Percentiles rank a stretch among this genome's conserved stretches.
These are phyloP conservation scores for Pantelozetes paolii DNA, from an alignment of 2,888 invertebrate genomes.

Conservation along the genomic window DNA sequence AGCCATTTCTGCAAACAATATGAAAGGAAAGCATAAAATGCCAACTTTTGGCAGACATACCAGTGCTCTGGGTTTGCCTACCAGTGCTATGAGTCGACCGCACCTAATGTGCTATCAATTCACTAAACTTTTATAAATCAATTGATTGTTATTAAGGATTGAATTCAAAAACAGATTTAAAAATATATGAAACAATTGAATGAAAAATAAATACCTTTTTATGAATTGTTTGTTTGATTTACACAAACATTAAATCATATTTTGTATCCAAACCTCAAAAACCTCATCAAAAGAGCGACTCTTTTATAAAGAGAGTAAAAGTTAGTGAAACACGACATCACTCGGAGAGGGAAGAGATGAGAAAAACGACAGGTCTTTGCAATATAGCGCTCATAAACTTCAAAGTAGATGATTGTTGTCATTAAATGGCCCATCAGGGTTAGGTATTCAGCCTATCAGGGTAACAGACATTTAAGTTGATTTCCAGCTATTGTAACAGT, in stretches of 20 bases:
- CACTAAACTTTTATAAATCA: neutral
- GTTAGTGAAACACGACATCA: conserved; percentile 10
- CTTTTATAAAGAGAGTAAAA: neutral
- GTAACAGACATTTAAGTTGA: no score
- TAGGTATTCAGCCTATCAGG: no score
- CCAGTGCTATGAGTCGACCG: conserved; percentile 22
- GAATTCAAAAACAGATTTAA: neutral
- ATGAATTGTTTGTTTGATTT: neutral
- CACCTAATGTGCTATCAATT: conserved; percentile 16
- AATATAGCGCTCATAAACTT: no score
- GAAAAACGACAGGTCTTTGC: neutral
- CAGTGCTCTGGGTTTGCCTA: neutral
- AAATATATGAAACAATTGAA: neutral
- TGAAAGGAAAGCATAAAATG: neutral
- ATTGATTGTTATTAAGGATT: neutral
- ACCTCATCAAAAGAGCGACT: neutral
- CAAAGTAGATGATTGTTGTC: no score
- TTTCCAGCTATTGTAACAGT: no score
- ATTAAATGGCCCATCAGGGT: no score
- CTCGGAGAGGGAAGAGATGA: neutral
- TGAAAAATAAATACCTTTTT: conserved; percentile 3
- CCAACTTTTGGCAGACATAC: neutral
- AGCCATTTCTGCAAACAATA: neutral
- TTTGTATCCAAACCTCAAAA: neutral
- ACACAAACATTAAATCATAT: no score